Percentiles rank a stretch among this genome's conserved stretches.
phyloP scores from a whole-genome alignment of 2,113 vertebrate genomes.

The Hassar affinis region DNA sequence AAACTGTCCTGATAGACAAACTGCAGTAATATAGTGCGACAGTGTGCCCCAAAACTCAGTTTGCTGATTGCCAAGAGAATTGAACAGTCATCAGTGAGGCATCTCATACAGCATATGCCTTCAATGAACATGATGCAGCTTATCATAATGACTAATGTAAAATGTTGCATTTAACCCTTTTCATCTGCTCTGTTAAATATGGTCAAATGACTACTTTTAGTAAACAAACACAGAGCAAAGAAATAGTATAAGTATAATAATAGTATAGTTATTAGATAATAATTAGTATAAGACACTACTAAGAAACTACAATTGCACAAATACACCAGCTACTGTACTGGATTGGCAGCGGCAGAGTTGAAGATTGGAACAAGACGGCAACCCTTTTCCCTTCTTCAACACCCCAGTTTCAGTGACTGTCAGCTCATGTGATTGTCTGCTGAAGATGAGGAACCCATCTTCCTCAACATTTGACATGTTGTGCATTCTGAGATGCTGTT shows the following conservation, averaged over 20 bases:
- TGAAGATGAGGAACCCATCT: too few species aligned
- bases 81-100: neutral
- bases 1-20: neutral
- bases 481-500: neutral
- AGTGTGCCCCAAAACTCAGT: constrained; percentile 9
- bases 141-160: neutral
- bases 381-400: too few species aligned
- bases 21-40: neutral
- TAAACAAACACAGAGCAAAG: neutral
- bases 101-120: neutral
- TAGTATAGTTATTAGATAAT: too few species aligned
- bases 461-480: neutral
- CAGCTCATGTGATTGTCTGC: too few species aligned
- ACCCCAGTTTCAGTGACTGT: too few species aligned
- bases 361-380: neutral
- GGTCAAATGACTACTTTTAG: neutral
- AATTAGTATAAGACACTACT: neutral
- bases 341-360: neutral
- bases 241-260: too few species aligned
- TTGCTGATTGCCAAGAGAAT: neutral
- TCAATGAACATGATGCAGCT: neutral
- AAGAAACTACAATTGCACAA: neutral
- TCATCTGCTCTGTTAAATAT: neutral
- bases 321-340: neutral
- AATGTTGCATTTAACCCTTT: neutral